phyloP scores from a whole-genome alignment of 2,888 invertebrate genomes.

The Clanis bilineata region DNA sequence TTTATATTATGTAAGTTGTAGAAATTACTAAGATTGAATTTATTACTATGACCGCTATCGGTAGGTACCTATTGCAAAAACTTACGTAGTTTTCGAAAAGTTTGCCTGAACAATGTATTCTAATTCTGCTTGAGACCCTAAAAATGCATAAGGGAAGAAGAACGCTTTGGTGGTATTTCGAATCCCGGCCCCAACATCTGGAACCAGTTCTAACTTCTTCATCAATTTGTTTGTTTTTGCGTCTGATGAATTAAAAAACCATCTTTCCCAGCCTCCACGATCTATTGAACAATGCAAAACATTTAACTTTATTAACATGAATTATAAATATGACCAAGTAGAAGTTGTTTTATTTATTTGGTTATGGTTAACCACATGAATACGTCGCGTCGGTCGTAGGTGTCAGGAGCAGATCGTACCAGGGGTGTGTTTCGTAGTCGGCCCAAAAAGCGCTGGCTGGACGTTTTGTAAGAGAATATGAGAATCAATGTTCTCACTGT shows the following conservation, averaged over 20 bases:
- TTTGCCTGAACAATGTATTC: conserved; percentile 88
- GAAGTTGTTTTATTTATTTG: no score
- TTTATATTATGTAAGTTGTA: no score
- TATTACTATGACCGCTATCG: no score
- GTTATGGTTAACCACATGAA: no score
- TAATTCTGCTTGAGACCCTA: conserved; percentile 87
- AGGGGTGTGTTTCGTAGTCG: no score
- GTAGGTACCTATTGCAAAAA: neutral
- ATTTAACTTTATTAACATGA: neutral
- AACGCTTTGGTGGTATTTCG: conserved; percentile 88
- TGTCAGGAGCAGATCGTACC: no score
- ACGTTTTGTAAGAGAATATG: no score
- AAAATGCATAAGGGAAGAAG: conserved; percentile 90
- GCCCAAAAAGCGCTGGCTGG: no score
- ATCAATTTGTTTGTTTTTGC: conserved; percentile 82
- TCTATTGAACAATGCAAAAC: conserved; percentile 62
- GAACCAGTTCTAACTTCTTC: conserved; percentile 85
- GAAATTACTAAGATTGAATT: no score
- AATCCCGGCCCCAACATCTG: conserved; percentile 85
- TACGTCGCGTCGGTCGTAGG: no score
- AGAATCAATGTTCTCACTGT: no score
- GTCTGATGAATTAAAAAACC: conserved; percentile 88
- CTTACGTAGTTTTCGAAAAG: conserved; percentile 80
- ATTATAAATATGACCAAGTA: no score
- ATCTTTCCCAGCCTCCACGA: conserved; percentile 88